Conservation (phyloP, 2,113 vertebrate species). For the Pedetes capensis region DNA sequence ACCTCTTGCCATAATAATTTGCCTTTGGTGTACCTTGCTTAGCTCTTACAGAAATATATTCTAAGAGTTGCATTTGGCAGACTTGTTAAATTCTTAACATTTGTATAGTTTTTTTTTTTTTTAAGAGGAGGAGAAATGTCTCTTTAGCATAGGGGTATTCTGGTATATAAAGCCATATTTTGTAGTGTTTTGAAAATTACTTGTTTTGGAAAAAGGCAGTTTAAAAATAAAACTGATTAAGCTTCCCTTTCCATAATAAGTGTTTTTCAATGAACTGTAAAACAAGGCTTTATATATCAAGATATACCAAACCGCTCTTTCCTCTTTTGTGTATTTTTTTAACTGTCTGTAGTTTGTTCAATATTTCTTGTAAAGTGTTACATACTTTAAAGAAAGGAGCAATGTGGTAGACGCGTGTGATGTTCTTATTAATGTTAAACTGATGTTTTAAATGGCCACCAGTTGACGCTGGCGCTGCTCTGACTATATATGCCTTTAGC, state of each 20-base stretch:
- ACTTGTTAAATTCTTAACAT: neutral
- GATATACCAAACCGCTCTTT: neutral
- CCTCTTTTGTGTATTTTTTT: neutral
- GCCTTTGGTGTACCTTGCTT: slow-evolving; percentile 16
- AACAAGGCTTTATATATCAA: neutral
- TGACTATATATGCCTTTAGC: neutral
- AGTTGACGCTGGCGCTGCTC: neutral
- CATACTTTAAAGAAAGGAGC: neutral
- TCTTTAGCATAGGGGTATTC: neutral
- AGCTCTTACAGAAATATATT: neutral
- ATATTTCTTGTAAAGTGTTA: neutral
- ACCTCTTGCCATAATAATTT: neutral
- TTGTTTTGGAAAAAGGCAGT: slow-evolving; percentile 32
- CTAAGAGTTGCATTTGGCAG: neutral
- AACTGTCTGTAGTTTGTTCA: neutral
- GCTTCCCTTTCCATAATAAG: neutral
- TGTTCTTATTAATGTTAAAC: neutral
- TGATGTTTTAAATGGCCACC: neutral
- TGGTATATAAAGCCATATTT: slow-evolving; percentile 27
- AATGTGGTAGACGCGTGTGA: neutral
- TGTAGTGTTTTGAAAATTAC: neutral
- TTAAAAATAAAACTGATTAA: slow-evolving; percentile 14
- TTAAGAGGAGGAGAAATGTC: neutral
- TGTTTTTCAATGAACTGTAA: neutral
- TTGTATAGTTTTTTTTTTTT: neutral